Evolutionary conservation across 2,888 invertebrate species (phyloP), one percentile per base, ranked within the genome.

Genomic region (Nomada fabriciana): DNA sequence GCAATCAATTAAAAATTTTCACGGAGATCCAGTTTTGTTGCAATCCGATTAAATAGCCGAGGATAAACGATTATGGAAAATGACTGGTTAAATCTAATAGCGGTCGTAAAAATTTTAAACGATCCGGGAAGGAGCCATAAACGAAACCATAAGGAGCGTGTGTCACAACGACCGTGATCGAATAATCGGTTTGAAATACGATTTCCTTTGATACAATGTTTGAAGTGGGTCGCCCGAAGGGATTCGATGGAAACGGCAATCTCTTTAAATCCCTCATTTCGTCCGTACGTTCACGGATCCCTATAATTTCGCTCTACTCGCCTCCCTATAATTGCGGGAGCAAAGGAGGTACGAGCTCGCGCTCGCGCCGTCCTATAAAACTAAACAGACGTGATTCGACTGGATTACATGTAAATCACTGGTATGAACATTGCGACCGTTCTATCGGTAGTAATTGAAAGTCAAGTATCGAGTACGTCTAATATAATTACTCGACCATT

Each of bases 281-380:
- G 42, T 42, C 71, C n/a, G 55, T 23, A 43, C 63, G 61, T 20
- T 20, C 57, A 18, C 25, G 50, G 43, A 43, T 63, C 72, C 80
- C 80, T 79, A 72, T 80, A 80, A 80, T 80, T 79, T 80, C 72
- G 72, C 29, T 63, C 80, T 79, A 80, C 72, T 72, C 80, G 63
- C 68, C 72, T 79, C 80, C 63, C 80, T 80, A 36, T 80, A 80
- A 80, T 80, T 68, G 72, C 61, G 69, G 36, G 29, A 23, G 64
- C 13, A 43, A 53, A 36, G 13, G 20, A 47, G 23, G 23, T 18
- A 23, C 61, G 36, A 47, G 42, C n/a, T 47, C 53, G 63, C 70
- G 20, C 50, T 29, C 53, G 15, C 42, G 13, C 15, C 18, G 4
- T 20, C 47, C 29, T 64, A 71, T 79, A 67, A 63, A 78, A 78